These are phyloP conservation scores for Trissolcus japonicus DNA, from an alignment of 2,888 invertebrate genomes.

Conservation along the genomic window DNA sequence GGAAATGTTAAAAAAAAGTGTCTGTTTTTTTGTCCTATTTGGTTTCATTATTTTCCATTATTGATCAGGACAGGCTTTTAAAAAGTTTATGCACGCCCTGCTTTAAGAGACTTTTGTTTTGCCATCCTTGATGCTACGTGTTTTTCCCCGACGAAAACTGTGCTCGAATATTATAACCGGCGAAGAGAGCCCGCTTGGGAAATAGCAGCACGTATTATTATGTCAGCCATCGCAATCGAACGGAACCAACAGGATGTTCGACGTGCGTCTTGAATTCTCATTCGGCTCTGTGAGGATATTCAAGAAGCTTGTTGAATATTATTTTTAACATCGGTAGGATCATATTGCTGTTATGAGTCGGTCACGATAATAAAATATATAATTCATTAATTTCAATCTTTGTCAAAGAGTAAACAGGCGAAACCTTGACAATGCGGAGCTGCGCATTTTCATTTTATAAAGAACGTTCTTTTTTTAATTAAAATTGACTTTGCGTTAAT, in stretches of 20 bases:
- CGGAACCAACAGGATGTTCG: slow-evolving; percentile 70
- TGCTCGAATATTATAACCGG: slow-evolving; percentile 30
- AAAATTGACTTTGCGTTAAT: too few relatives aligned
- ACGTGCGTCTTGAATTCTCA: slow-evolving; percentile 71
- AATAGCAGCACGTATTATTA: slow-evolving; percentile 69
- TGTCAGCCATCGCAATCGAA: slow-evolving; percentile 67
- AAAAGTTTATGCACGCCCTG: too few relatives aligned
- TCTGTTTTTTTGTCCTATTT: neutral
- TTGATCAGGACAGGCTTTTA: too few relatives aligned
- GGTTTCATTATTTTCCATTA: too few relatives aligned
- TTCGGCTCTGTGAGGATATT: slow-evolving; percentile 45
- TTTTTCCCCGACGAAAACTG: slow-evolving; percentile 13
- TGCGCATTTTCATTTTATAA: too few relatives aligned
- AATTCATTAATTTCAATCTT: neutral
- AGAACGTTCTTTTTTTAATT: too few relatives aligned
- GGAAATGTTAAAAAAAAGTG: too few relatives aligned
- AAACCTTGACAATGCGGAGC: too few relatives aligned
- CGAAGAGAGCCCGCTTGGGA: slow-evolving; percentile 37
- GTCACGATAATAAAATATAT: neutral
- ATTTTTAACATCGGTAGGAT: slow-evolving; percentile 9
- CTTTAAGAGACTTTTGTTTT: neutral
- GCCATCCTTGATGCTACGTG: neutral
- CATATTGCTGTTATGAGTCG: neutral
- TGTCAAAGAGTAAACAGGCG: neutral
- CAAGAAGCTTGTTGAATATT: slow-evolving; percentile 17